These are phyloP conservation scores for Trypoxylus dichotomus DNA, from an alignment of 1,140 invertebrate species.

Conservation along the genomic window DNA sequence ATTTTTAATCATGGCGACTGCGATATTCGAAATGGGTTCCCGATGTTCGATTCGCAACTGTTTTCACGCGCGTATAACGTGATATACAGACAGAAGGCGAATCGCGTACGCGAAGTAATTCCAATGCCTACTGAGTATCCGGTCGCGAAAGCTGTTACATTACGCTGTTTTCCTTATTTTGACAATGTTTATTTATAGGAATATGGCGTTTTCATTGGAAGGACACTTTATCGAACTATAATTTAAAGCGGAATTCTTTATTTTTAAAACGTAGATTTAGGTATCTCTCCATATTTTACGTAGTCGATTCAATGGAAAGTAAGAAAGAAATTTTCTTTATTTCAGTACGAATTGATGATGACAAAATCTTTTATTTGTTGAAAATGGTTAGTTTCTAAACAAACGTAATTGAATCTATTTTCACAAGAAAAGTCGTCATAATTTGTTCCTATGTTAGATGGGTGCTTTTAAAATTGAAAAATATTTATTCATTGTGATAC, in stretches of 20 bases:
- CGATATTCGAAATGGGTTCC: constrained; percentile 15
- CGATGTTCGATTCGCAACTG: constrained; percentile 22
- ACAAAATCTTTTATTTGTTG: too few relatives aligned
- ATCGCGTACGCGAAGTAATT: not conserved
- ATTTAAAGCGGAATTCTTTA: not conserved
- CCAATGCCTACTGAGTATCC: not conserved
- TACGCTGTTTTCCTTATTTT: not conserved
- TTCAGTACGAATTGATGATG: too few relatives aligned
- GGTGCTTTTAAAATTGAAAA: too few relatives aligned
- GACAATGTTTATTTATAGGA: not conserved
- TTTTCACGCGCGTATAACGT: constrained; percentile 17
- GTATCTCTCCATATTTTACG: too few relatives aligned
- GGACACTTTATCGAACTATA: not conserved
- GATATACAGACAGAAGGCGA: not conserved
- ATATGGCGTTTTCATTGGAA: not conserved
- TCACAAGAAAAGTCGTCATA: too few relatives aligned
- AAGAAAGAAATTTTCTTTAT: too few relatives aligned
- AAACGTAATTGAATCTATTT: too few relatives aligned
- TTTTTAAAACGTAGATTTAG: not conserved
- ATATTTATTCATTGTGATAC: too few relatives aligned
- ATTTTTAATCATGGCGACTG: constrained; percentile 35
- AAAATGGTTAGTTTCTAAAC: too few relatives aligned
- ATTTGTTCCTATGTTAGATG: too few relatives aligned
- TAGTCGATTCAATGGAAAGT: too few relatives aligned
- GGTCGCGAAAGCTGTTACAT: not conserved